phyloP scores from a whole-genome alignment of 92 coral and sea anemone genomes.

The Pocillopora grandis region DNA sequence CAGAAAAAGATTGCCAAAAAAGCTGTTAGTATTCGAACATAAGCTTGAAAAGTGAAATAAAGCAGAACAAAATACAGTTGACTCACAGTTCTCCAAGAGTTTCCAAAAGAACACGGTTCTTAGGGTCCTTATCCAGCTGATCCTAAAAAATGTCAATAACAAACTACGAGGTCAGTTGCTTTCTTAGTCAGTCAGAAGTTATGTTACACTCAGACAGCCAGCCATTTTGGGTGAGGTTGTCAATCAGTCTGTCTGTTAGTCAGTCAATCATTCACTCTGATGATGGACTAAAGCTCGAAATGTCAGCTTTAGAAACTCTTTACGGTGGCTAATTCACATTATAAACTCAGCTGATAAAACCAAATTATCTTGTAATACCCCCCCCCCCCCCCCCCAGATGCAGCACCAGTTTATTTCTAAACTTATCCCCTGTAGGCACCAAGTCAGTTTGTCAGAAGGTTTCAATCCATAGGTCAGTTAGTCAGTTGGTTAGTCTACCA shows the following conservation, averaged over 20 bases:
- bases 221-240: not conserved
- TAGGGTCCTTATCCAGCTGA: constrained; percentile 76
- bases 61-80: not conserved
- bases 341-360: no score
- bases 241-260: not conserved
- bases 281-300: no score
- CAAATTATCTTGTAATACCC: no score
- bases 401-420: no score
- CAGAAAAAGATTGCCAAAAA: not conserved
- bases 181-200: not conserved
- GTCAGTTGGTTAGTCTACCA: no score
- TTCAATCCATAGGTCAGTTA: no score
- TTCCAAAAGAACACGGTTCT: constrained; percentile 76
- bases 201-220: not conserved
- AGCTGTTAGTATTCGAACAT: not conserved
- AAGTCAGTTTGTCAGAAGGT: no score
- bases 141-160: constrained; percentile 55
- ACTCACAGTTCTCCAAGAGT: constrained; percentile 95
- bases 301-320: no score
- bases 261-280: not conserved
- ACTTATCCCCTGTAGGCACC: no score
- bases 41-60: not conserved
- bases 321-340: no score
- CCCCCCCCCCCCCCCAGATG: no score
- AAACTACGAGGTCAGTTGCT: not conserved